Percentiles rank a stretch among this genome's conserved stretches.
Conservation (phyloP, 2,113 vertebrate genomes). For the Pangasianodon gigas region DNA sequence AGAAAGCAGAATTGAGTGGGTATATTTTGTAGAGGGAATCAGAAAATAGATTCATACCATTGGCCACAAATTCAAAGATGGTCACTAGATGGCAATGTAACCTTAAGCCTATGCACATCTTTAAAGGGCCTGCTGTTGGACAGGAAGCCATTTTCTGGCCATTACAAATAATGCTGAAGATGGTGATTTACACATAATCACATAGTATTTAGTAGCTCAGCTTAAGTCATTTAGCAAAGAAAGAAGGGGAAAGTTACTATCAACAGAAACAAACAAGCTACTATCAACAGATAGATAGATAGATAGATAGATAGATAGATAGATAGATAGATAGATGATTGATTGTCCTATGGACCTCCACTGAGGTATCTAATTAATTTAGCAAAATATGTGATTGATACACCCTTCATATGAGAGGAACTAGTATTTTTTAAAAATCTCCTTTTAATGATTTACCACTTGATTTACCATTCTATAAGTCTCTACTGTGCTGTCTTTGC, state of each 20-base stretch:
- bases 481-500: too few relatives aligned
- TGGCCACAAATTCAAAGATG: background rate
- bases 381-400: too few relatives aligned
- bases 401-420: too few relatives aligned
- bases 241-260: background rate
- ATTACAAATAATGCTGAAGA: background rate
- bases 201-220: background rate
- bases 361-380: too few relatives aligned
- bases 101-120: background rate
- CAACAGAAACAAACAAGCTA: background rate
- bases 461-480: too few relatives aligned
- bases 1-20: background rate
- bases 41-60: background rate
- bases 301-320: too few relatives aligned
- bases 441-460: too few relatives aligned
- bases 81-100: background rate
- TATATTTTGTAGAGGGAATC: background rate
- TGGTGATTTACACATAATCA: background rate
- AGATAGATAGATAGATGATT: too few relatives aligned
- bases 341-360: too few relatives aligned
- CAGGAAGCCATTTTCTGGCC: background rate
- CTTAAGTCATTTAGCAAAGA: background rate
- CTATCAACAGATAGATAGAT: background rate
- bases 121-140: background rate
- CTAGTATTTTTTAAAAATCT: too few relatives aligned